These are phyloP conservation scores for Malurus leucopterus DNA, from an alignment of 2,797 vertebrate genomes.

Conservation along the genomic window DNA sequence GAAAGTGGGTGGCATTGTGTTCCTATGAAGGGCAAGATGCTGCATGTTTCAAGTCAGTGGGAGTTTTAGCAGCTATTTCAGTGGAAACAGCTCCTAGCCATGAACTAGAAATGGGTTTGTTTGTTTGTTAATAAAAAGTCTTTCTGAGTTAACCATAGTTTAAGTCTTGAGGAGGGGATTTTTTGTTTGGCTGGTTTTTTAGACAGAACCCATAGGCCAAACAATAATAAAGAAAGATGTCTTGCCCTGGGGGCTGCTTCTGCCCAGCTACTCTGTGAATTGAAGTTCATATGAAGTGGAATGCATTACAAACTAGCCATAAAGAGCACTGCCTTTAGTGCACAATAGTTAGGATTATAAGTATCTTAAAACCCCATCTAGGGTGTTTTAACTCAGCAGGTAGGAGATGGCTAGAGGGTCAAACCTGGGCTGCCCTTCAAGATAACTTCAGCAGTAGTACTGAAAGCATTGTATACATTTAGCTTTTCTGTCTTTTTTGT, in stretches of 20 bases:
- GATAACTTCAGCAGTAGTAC: not conserved
- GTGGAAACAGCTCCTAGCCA: not conserved
- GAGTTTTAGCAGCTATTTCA: not conserved
- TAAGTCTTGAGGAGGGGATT: not conserved
- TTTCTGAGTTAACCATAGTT: not conserved
- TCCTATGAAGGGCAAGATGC: not conserved
- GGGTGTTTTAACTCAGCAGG: not conserved
- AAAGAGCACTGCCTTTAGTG: not conserved
- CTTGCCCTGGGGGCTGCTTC: conserved; percentile 1
- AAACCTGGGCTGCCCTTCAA: not conserved
- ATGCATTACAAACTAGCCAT: not conserved
- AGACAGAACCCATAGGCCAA: not conserved
- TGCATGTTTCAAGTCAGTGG: fast-evolving
- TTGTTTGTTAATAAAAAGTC: not conserved
- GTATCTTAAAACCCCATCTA: not conserved
- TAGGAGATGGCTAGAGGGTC: not conserved
- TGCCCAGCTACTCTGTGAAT: not conserved
- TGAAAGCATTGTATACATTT: not conserved
- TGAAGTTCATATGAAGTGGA: not conserved
- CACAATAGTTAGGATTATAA: not conserved
- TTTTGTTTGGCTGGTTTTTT: not conserved
- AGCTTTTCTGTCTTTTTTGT: not conserved
- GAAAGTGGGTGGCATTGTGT: not conserved
- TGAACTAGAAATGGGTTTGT: not conserved
- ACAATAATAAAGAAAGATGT: not conserved